Base-by-base conservation (phyloP, 2,797 vertebrate genomes). In the Delichon dasypus region DNA sequence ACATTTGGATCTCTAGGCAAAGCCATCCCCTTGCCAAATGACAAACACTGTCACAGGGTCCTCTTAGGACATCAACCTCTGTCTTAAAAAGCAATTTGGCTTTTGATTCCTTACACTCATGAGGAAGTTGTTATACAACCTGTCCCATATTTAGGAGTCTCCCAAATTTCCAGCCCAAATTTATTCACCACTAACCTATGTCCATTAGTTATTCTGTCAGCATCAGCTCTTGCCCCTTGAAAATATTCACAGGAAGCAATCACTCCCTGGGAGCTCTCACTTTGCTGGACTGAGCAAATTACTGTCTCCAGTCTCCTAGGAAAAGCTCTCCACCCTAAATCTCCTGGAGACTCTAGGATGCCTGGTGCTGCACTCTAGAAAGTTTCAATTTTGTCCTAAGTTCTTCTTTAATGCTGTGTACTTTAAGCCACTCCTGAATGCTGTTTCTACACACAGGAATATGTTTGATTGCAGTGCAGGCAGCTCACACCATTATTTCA, bases 181-280 rank as follows among this genome's bases (percentile, higher is more conserved):
- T 75, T 85, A 78, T 83, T 85, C 13, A 36, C 78, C 70, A 48
- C 54, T 68, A 89, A 20, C 27, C 9, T 51, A 48, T 1, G 0
- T 12, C 73, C 66, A 71, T 72, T 54, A 72, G 18, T 50, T 91
- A n/a, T 84, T 85, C 66, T 91, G 82, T 68, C 79, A 88, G 58
- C 62, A 58, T 21, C 12, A 5, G 47, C 30, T 74, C 86, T 71
- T 72, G 47, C 26, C 70, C 85, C 79, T 81, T 80, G 79, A 64
- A 91, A 94, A 88, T 81, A 84, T 84, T 90, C 90, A 91, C n/a
- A 62, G 76, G 70, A 78, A 88, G 42, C 88, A 84, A 60, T 84
- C 73, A 58, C 34, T 93, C 38, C 58, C 73, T 85, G 38, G 50
- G 18, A 89, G 70, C 58, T 86, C 50, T 88, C 30, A 48, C 42